Evolutionary conservation across 2,888 invertebrate genomes (phyloP).

Genomic region (Lepidochrysops patricia): DNA sequence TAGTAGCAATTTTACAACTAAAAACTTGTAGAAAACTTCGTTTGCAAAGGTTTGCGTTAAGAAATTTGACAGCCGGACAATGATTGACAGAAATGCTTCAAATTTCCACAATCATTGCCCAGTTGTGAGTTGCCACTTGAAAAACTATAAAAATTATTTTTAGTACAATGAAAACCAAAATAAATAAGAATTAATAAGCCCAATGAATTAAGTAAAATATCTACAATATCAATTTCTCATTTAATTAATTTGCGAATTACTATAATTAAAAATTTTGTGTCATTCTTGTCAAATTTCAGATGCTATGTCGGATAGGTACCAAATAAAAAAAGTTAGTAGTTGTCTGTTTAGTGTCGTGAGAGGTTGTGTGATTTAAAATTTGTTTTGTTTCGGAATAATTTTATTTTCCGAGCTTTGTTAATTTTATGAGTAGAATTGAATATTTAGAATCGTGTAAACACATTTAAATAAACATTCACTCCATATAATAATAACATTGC

Average conservation of each 20-base stretch:
- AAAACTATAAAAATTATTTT: neutral
- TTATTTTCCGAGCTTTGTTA: slow-evolving; percentile 33
- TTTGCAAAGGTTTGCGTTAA: neutral
- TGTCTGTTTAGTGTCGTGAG: slow-evolving; percentile 34
- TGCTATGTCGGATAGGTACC: neutral
- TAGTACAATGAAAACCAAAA: too few relatives aligned
- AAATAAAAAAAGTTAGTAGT: slow-evolving; percentile 34
- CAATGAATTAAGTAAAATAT: too few relatives aligned
- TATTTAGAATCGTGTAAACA: neutral
- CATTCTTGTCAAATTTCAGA: neutral
- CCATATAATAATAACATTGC: neutral
- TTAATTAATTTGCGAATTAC: neutral
- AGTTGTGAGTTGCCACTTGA: neutral
- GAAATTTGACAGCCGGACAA: slow-evolving; percentile 33
- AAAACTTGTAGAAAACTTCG: neutral
- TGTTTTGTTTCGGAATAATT: slow-evolving; percentile 33
- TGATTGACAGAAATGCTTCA: slow-evolving; percentile 31
- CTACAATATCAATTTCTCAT: too few relatives aligned
- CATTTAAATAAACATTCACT: neutral
- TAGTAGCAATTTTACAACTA: slow-evolving; percentile 17
- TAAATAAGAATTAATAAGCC: too few relatives aligned
- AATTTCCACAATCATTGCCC: slow-evolving; percentile 38
- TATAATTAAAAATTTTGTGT: neutral
- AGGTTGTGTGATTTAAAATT: slow-evolving; percentile 49
- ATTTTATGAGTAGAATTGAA: slow-evolving; percentile 17